phyloP scores from a whole-genome alignment of 2,888 invertebrate species.

The Callosobruchus maculatus region DNA sequence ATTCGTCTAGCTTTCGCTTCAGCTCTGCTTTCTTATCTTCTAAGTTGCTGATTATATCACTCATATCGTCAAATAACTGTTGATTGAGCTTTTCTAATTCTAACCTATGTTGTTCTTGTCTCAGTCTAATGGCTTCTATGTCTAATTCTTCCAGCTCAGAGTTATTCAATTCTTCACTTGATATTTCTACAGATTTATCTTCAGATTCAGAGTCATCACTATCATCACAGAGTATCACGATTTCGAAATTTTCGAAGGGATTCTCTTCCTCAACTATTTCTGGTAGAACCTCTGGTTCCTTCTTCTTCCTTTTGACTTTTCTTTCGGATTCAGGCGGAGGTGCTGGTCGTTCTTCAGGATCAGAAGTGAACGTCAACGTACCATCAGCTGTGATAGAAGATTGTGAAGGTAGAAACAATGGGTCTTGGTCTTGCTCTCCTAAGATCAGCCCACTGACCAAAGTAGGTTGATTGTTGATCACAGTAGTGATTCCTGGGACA shows the following conservation, averaged over 20 bases:
- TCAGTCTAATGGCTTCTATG: slow-evolving; percentile 33
- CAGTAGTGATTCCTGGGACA: slow-evolving; percentile 70
- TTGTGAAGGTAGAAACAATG: slow-evolving; percentile 69
- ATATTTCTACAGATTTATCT: slow-evolving; percentile 25
- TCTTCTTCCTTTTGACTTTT: slow-evolving; percentile 29
- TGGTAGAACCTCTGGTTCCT: slow-evolving; percentile 16
- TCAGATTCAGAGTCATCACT: slow-evolving; percentile 22
- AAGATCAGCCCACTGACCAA: slow-evolving; percentile 73
- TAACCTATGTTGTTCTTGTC: slow-evolving; percentile 35
- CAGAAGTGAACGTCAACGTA: slow-evolving; percentile 44
- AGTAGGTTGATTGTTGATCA: slow-evolving; percentile 63
- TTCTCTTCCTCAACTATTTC: slow-evolving; percentile 23
- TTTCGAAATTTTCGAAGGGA: slow-evolving; percentile 21
- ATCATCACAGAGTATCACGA: slow-evolving; percentile 19
- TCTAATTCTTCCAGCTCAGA: slow-evolving; percentile 37
- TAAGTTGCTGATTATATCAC: slow-evolving; percentile 41
- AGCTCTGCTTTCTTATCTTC: slow-evolving; percentile 44
- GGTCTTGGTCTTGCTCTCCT: slow-evolving; percentile 56
- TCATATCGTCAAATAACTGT: slow-evolving; percentile 43
- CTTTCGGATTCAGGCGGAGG: slow-evolving; percentile 35
- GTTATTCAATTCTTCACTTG: slow-evolving; percentile 34
- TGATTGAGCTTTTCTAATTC: slow-evolving; percentile 38
- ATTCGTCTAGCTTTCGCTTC: slow-evolving; percentile 43
- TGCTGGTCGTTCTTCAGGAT: slow-evolving; percentile 42
- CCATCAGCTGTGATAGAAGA: slow-evolving; percentile 56